Evolutionary conservation across 1,140 invertebrate species (phyloP), one percentile per base, ranked within the genome.

Genomic region (Aleiodes sp.): DNA sequence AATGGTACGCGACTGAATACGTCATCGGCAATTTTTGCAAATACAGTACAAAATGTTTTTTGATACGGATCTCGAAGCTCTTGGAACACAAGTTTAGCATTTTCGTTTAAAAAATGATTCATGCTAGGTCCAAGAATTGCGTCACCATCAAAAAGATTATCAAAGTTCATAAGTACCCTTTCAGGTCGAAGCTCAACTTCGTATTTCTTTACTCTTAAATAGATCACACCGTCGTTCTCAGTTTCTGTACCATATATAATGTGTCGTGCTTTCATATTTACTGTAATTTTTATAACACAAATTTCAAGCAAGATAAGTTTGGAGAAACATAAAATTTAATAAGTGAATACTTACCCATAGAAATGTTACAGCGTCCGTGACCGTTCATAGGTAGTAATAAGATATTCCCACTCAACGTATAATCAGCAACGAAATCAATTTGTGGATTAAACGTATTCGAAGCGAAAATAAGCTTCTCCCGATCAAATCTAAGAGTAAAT

Each of bases 351-450:
- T 89, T 87, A 91, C 90, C 73, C 79, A 92, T 87, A 4, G 90
- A 91, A 7, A 94, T 88, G 71, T 93, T 92, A 0, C 89, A 89
- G 39, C 88, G 82, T 4, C 93, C 93, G 65, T 88, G 86, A 33
- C 93, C 92, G n/a, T 85, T 88, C 19, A 94, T 90, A 0, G 92
- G 91, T 28, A 94, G 75, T 12, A 94, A 75, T 2, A 94, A 76
- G 59, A 94, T 88, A 57, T 89, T 88, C 26, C 93, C 92, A 19
- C 88, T 87, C 77, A 93, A 86, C 52, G 89, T 88, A 71, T 93
- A 94, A 74, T 92, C 87, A 0, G 88, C 90, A 4, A 90, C 76
- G 73, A 92, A 89, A 70, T 89, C 87, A 69, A 91, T 67, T 60
- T 78, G 72, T n/a, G 77, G 76, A 71, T 80, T 75, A 12, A 73